A percentile compares a stretch with the other conserved stretches of the same genome.
These are phyloP conservation scores for Agrypnia vestita DNA, from an alignment of 1,140 invertebrate genomes.

Conservation along the genomic window DNA sequence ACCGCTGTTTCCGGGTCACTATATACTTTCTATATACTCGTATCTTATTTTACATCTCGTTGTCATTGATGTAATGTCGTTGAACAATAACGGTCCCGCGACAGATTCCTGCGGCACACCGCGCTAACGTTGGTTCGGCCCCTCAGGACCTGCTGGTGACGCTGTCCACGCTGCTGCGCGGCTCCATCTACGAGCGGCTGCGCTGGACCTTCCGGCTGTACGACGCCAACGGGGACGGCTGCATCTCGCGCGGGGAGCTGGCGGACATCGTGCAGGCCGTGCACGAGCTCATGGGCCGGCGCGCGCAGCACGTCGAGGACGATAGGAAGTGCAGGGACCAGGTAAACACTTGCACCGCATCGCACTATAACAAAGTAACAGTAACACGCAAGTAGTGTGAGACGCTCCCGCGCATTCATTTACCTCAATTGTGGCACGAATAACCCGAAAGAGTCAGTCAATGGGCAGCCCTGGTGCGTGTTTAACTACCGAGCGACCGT, in stretches of 20 bases:
- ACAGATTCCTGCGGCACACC: too few relatives aligned
- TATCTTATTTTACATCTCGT: too few relatives aligned
- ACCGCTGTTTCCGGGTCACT: too few relatives aligned
- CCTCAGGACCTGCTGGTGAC: constrained; percentile 91
- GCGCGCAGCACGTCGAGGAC: constrained; percentile 80
- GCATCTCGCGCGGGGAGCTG: constrained; percentile 92
- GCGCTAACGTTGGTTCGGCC: background rate
- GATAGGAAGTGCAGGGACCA: constrained; percentile 87
- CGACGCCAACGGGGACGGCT: constrained; percentile 95
- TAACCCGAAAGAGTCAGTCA: too few relatives aligned
- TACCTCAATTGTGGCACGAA: too few relatives aligned
- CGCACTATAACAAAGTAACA: background rate
- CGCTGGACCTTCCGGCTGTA: constrained; percentile 96
- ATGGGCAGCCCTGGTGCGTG: too few relatives aligned
- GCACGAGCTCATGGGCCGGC: constrained; percentile 91
- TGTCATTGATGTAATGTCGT: too few relatives aligned
- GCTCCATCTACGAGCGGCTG: constrained; percentile 92
- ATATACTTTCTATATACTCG: too few relatives aligned
- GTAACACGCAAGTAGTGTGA: background rate
- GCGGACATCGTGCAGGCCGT: constrained; percentile 92
- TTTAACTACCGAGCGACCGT: too few relatives aligned
- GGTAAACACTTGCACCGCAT: constrained; percentile 62
- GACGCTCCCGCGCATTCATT: too few relatives aligned
- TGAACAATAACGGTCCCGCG: too few relatives aligned
- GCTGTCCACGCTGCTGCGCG: constrained; percentile 89